Evolutionary conservation across 2,113 vertebrate species (phyloP).

Genomic region (human (Homo sapiens)): DNA sequence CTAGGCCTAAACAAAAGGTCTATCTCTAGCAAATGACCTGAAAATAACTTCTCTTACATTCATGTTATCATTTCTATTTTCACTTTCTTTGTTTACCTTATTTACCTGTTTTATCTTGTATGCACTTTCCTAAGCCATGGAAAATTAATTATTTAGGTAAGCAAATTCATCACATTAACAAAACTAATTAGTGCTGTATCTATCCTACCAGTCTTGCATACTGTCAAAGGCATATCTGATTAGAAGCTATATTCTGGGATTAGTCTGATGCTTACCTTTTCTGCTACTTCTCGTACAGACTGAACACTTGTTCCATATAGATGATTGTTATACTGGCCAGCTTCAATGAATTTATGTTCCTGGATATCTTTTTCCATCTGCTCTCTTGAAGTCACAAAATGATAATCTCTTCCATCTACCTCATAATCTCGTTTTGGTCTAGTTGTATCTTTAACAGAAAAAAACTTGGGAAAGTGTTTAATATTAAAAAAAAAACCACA

Average conservation of each 20-base stretch:
- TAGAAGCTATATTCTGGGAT: background rate
- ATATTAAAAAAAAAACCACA: conserved; percentile 25
- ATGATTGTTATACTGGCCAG: conserved; percentile 99
- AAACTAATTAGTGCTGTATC: background rate
- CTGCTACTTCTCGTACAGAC: conserved; percentile 96
- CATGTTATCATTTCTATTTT: background rate
- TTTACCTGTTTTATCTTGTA: background rate
- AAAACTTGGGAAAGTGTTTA: conserved; percentile 53
- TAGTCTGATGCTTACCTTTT: conserved; percentile 89
- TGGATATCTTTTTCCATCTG: conserved; percentile 99
- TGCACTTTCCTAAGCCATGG: conserved; percentile 1
- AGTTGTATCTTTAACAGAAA: conserved; percentile 92
- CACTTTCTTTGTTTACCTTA: background rate
- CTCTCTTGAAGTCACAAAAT: conserved; percentile 96
- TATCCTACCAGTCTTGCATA: background rate
- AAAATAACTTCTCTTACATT: background rate
- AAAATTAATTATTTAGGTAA: conserved; percentile 37
- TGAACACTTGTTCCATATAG: conserved; percentile 99
- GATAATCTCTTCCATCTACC: conserved; percentile 96
- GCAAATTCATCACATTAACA: background rate
- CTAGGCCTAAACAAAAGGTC: background rate
- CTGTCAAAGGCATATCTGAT: background rate
- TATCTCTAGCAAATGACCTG: background rate
- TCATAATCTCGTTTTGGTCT: conserved; percentile 98
- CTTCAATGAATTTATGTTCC: conserved; percentile 98